Percentiles rank a stretch among this genome's conserved stretches.
These are phyloP conservation scores for Barypeithes pellucidus DNA, from an alignment of 2,888 invertebrate species.

Conservation along the genomic window DNA sequence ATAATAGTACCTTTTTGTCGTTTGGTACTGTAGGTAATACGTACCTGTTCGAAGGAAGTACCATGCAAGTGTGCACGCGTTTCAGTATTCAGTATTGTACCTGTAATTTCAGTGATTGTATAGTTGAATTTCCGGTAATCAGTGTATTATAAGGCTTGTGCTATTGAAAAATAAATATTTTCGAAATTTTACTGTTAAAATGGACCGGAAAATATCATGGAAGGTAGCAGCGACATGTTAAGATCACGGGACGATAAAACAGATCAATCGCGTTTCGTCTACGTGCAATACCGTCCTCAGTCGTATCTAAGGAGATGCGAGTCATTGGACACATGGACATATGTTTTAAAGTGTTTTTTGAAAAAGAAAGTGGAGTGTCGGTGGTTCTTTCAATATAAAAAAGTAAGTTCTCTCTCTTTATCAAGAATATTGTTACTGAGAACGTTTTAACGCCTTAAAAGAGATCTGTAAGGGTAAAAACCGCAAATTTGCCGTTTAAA, in stretches of 20 bases:
- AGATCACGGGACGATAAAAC: not conserved
- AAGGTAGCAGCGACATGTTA: constrained; percentile 5
- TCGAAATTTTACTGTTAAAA: constrained; percentile 1
- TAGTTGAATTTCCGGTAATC: not conserved
- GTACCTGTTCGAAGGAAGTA: not conserved
- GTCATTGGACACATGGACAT: constrained; percentile 64
- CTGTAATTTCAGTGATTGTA: not conserved
- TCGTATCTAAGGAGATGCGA: constrained; percentile 65
- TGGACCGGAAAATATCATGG: not conserved
- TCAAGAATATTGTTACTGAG: too few species aligned
- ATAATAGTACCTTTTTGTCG: constrained; percentile 11
- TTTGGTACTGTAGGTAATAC: constrained; percentile 9
- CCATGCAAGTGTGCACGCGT: not conserved
- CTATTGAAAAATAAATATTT: too few species aligned
- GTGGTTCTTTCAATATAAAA: constrained; percentile 49
- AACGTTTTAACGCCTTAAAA: too few species aligned
- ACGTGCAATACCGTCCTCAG: constrained; percentile 63
- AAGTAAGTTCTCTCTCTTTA: too few species aligned
- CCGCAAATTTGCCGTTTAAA: too few species aligned
- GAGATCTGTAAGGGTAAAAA: too few species aligned
- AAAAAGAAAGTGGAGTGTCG: constrained; percentile 61
- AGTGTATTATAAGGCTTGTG: not conserved
- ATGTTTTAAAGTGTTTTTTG: constrained; percentile 64
- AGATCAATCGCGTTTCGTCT: constrained; percentile 53
- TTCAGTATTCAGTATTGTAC: not conserved